Evolutionary conservation across 2,797 vertebrate species (phyloP).

Genomic region (Pelochelys cantorii): DNA sequence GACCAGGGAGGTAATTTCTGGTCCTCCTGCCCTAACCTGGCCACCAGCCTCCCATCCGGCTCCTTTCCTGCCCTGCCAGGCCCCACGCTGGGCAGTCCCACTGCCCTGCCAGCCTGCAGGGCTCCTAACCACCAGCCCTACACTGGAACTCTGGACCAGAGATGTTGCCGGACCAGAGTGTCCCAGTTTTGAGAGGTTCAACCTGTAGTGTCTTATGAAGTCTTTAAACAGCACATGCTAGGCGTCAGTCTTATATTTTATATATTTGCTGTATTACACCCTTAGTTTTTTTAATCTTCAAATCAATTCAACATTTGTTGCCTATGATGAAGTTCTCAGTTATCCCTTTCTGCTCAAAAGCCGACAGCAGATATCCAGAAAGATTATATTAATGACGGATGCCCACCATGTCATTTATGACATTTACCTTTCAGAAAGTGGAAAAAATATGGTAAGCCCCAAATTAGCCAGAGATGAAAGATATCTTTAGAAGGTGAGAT

Average conservation of each 20-base stretch:
- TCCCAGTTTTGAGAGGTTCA: too few species aligned
- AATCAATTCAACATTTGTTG: neutral
- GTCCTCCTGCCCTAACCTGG: too few species aligned
- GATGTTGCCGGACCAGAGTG: too few species aligned
- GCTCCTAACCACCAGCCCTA: too few species aligned
- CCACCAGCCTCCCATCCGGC: too few species aligned
- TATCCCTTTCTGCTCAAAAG: neutral
- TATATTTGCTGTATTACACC: neutral
- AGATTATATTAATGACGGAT: neutral
- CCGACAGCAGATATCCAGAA: neutral
- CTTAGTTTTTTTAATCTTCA: neutral
- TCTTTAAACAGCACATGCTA: neutral
- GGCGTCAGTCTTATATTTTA: neutral
- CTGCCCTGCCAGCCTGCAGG: too few species aligned
- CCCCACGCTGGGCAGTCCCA: too few species aligned
- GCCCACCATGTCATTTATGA: neutral
- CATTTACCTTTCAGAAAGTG: neutral
- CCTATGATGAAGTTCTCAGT: neutral
- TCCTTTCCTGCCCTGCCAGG: too few species aligned
- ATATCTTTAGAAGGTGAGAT: neutral
- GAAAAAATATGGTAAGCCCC: neutral
- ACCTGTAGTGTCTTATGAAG: neutral
- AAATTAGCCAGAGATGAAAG: accelerated
- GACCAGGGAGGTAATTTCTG: too few species aligned
- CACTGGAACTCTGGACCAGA: too few species aligned